Base-by-base conservation (phyloP, 2,888 invertebrate species). In the Epinotia ramella region DNA sequence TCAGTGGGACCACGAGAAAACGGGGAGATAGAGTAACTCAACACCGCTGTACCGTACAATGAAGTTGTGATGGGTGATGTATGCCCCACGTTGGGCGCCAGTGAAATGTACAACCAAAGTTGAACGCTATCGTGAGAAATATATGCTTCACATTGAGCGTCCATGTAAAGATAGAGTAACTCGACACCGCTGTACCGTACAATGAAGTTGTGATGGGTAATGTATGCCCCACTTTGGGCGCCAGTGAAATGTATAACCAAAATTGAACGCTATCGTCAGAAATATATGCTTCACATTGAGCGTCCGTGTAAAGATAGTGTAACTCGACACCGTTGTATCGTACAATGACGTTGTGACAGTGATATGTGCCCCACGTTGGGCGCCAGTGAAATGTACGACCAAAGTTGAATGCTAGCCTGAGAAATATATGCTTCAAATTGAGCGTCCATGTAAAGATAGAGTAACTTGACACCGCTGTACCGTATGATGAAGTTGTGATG, bases 11-110 rank as follows among this genome's bases (percentile, higher is more conserved):
- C n/a, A n/a, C n/a, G n/a, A n/a, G n/a, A n/a, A n/a, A n/a, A n/a
- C n/a, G n/a, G n/a, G n/a, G n/a, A n/a, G n/a, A n/a, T n/a, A n/a
- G n/a, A n/a, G n/a, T n/a, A n/a, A n/a, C n/a, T n/a, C n/a, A n/a
- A 60, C 57, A n/a, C 63, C 69, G 69, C 24, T 60, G n/a, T 11
- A 20, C 49, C 59, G 28, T 40, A 74, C 49, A 69, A 74, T 57
- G 57, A 40, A 40, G n/a, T 65, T 44, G 24, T 53, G 53, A 53
- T n/a, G 53, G 40, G 16, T 53, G 53, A 53, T 53, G n/a, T n/a
- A 53, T 53, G 53, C 53, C 53, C 53, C n/a, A 53, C 53, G 53
- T 53, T 53, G 53, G 53, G 53, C 2, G 53, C 53, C 53, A 53
- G 53, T n/a, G 16, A 53, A 53, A 53, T 53, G 53, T n/a, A 53